Base-by-base conservation (phyloP, 2,888 invertebrate species). In the Epiblema foenella region DNA sequence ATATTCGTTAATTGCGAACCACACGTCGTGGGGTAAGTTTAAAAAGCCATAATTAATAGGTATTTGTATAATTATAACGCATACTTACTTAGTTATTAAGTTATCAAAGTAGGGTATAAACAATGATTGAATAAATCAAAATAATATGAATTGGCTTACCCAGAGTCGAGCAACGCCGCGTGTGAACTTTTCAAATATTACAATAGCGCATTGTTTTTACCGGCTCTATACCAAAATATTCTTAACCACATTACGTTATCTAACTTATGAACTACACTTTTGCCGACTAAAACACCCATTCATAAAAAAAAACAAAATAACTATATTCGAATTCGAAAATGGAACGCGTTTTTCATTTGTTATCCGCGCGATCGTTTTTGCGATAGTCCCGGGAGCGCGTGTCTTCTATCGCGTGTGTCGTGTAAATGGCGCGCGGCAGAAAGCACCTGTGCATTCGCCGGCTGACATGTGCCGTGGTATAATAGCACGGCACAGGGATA, bases 401-500 rank as follows among this genome's bases (percentile, higher is more conserved):
- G 85, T 83, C 81, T 85, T 80, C 85, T 80, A 77, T 89, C 87
- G 86, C 89, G 92, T 83, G 85, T 86, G 87, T 87, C 85, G 85
- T 82, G 81, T 89, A 91, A 91, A 90, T 92, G 92, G 87, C 90
- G 82, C 82, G 82, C 79, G 77, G 78, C 82, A 83, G 79, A 70
- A 67, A 49, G 65, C 88, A 88, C 90, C 87, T 87, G 89, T 83
- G 83, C 81, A 77, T 78, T 81, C 77, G 79, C 83, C 77, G 80
- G 77, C 78, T 15, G 60, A 56, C 17, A 20, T 18, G n/a, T 37
- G 62, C 59, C 37, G 46, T 63, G 78, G 80, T 83, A 83, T 83
- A 82, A 83, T 83, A 82, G 86, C 86, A 86, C 86, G 84, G 86
- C 86, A 86, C 86, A 84, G 79, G 76, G 77, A 74, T 76, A 76